Conservation (phyloP, 2,888 invertebrate genomes). For the Belgica antarctica region DNA sequence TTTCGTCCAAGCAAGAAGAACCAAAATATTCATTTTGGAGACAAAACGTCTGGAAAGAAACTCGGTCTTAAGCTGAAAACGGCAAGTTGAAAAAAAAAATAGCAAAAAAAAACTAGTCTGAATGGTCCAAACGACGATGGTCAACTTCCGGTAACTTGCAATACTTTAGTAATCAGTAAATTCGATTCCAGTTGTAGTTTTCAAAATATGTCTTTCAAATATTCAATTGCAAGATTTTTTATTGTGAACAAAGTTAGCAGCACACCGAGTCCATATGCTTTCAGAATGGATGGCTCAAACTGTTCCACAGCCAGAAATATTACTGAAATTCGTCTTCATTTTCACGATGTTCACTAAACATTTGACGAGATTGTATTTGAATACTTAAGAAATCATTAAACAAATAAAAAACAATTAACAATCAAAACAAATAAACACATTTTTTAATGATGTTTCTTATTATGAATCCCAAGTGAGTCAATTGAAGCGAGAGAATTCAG, state of each 20-base stretch:
- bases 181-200: constrained; percentile 17
- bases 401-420: constrained; percentile 44
- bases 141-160: constrained; percentile 27
- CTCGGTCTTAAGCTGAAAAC: too few relatives aligned
- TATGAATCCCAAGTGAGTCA: constrained; percentile 33
- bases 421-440: constrained; percentile 42
- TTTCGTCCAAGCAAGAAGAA: too few relatives aligned
- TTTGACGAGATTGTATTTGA: constrained; percentile 1
- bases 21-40: too few relatives aligned
- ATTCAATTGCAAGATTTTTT: too few relatives aligned
- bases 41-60: too few relatives aligned
- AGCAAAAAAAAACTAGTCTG: too few relatives aligned
- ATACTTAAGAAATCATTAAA: constrained; percentile 41
- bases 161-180: constrained; percentile 26
- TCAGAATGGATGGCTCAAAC: background rate
- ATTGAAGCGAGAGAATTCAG: too few relatives aligned
- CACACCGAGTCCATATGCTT: constrained; percentile 2
- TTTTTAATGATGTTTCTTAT: constrained; percentile 21
- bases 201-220: too few relatives aligned
- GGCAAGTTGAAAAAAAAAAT: too few relatives aligned
- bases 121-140: too few relatives aligned
- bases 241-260: too few relatives aligned
- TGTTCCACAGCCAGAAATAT: background rate
- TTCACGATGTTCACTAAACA: background rate
- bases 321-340: constrained; percentile 1